Conservation (phyloP, 2,797 vertebrate species). For the Myotis pilosus region DNA sequence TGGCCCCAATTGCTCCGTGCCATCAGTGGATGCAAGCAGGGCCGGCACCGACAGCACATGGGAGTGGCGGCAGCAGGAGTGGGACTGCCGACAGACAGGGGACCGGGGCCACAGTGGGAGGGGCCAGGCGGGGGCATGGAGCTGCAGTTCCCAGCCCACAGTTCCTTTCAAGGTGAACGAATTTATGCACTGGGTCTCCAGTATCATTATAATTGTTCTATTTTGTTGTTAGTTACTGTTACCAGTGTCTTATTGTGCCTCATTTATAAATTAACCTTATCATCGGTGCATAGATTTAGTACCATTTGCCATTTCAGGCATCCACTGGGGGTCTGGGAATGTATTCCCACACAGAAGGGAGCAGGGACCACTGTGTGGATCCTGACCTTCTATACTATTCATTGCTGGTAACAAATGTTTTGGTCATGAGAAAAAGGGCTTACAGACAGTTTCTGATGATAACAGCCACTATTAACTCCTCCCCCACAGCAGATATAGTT, state of each 20-base stretch:
- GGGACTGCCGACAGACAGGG: too few relatives aligned
- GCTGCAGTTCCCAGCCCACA: too few relatives aligned
- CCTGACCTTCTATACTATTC: neutral
- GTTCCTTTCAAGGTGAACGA: too few relatives aligned
- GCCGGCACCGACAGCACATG: too few relatives aligned
- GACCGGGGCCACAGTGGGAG: too few relatives aligned
- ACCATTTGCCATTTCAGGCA: neutral
- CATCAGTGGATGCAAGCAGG: too few relatives aligned
- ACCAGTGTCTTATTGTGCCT: neutral
- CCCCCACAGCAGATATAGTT: accelerated
- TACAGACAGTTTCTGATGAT: neutral
- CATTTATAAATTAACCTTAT: neutral
- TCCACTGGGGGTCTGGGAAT: neutral
- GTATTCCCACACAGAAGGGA: neutral
- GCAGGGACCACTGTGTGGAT: neutral
- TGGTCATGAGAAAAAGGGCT: neutral
- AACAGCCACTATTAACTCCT: neutral
- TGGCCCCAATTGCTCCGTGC: too few relatives aligned
- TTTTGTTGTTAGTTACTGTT: neutral
- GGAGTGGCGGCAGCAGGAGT: accelerated
- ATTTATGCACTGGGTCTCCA: too few relatives aligned
- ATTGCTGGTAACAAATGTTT: neutral
- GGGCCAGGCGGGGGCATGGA: too few relatives aligned
- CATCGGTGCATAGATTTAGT: neutral
- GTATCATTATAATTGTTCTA: neutral